Conservation (phyloP, 2,113 vertebrate genomes). For the Megaleporinus macrocephalus region DNA sequence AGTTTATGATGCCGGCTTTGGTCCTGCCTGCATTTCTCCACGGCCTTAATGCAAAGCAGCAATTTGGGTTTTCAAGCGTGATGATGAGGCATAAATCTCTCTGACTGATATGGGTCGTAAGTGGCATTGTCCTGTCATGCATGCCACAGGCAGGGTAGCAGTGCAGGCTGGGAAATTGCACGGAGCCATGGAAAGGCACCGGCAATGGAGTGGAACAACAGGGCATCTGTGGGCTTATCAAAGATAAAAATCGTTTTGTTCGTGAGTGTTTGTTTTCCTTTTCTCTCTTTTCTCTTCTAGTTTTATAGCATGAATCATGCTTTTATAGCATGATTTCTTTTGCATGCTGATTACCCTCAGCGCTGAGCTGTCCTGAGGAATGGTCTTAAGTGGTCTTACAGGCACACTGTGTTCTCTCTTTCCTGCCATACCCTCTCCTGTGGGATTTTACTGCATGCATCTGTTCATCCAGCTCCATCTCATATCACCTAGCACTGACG, state of each 20-base stretch:
- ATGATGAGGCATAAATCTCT: conserved; percentile 44
- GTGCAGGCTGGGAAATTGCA: conserved; percentile 12
- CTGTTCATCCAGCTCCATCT: neutral
- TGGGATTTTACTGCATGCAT: neutral
- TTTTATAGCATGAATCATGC: neutral
- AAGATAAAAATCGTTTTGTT: conserved; percentile 11
- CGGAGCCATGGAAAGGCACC: neutral
- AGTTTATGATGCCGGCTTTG: conserved; percentile 27
- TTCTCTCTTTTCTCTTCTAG: neutral
- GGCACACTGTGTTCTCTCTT: neutral
- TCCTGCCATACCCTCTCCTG: neutral
- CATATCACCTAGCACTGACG: neutral
- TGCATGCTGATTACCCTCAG: neutral
- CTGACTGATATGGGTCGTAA: conserved; percentile 57
- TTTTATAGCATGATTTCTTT: no score
- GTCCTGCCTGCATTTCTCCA: neutral
- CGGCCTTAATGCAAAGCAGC: conserved; percentile 10
- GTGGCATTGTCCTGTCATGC: conserved; percentile 38
- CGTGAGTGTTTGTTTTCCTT: neutral
- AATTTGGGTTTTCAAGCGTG: conserved; percentile 34
- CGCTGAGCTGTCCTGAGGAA: neutral
- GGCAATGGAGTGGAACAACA: neutral
- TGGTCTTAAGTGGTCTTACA: neutral
- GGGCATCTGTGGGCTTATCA: conserved; percentile 11
- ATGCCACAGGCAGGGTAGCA: neutral